Evolutionary conservation across 2,113 vertebrate species (phyloP).

Genomic region (Ictalurus punctatus): DNA sequence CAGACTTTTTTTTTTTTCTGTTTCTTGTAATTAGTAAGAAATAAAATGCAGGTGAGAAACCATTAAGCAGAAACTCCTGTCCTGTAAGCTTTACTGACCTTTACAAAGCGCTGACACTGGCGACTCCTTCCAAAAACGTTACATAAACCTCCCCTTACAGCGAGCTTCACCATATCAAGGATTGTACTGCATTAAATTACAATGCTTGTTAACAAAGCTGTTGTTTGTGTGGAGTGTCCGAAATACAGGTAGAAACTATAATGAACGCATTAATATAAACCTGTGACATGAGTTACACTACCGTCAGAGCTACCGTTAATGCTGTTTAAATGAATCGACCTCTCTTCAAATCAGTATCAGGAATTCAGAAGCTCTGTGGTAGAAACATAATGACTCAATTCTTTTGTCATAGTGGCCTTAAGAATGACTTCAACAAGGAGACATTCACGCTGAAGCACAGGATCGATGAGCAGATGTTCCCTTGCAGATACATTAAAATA

Average conservation of each 20-base stretch:
- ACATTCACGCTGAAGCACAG: constrained; percentile 99
- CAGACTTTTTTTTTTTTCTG: not conserved
- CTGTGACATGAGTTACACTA: not conserved
- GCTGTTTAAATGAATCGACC: not conserved
- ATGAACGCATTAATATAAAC: not conserved
- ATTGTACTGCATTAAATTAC: not conserved
- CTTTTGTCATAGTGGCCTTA: constrained; percentile 86
- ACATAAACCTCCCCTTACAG: not conserved
- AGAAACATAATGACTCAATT: not conserved
- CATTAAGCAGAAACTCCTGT: not conserved
- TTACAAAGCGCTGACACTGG: not conserved
- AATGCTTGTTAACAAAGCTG: not conserved
- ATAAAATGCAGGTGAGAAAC: not conserved
- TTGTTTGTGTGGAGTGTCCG: not conserved
- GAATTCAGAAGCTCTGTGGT: not conserved
- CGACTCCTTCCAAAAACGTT: not conserved
- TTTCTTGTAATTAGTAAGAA: not conserved
- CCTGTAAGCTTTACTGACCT: not conserved
- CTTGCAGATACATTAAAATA: constrained; percentile 99
- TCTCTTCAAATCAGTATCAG: not conserved
- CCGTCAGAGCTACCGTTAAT: not conserved
- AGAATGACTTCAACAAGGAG: constrained; percentile 99
- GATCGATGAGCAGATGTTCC: constrained; percentile 99
- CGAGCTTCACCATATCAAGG: not conserved
- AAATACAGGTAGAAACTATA: too few species aligned